Evolutionary conservation across 1,140 invertebrate genomes (phyloP), one percentile per base, ranked within the genome.

Genomic region (Bombus consobrinus): DNA sequence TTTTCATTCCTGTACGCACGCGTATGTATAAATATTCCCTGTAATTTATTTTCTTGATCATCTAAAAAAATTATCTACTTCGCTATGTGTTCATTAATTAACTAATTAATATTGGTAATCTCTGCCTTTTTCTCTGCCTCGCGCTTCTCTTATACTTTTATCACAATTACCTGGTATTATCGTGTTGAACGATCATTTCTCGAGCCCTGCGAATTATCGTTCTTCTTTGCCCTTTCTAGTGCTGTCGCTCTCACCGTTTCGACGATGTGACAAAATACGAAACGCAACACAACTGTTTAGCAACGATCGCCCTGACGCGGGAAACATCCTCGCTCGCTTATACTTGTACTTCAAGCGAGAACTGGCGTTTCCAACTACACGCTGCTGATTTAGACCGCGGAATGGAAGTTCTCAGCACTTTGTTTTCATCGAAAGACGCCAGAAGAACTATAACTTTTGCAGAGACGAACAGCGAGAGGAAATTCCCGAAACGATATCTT

Each of bases 111-210:
- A 59, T 85, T 64, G 68, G 83, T 85, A 85, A 80, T 78, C 18
- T 53, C 53, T 53, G 66, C 8, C 28, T 8, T 32, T 37, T 32
- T 22, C 9, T 43, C 39, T 22, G 22, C 47, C 43, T 53, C 13
- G 2, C 34, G 18, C 43, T 47, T 47, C 43, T 53, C 12, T 37
- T 76, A 34, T 43, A 39, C 10, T 71, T 78, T 34, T 85, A 85
- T 85, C 83, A 85, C 83, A 85, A 85, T 80, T 72, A 85, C 77
- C 53, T 80, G 68, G 83, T 85, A 84, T 84, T 71, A 79, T 84
- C 66, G 82, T 15, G 57, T 72, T 37, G 77, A 84, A 85, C 76
- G 68, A 85, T 85, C 71, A 53, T 79, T 47, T 39, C 43, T 72
- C 68, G 68, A 80, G 77, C 68, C 72, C 53, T 22, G 77, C 39